Evolutionary conservation across 2,888 invertebrate species (phyloP), one percentile per base, ranked within the genome.

Genomic region (Matsumyia berberina): DNA sequence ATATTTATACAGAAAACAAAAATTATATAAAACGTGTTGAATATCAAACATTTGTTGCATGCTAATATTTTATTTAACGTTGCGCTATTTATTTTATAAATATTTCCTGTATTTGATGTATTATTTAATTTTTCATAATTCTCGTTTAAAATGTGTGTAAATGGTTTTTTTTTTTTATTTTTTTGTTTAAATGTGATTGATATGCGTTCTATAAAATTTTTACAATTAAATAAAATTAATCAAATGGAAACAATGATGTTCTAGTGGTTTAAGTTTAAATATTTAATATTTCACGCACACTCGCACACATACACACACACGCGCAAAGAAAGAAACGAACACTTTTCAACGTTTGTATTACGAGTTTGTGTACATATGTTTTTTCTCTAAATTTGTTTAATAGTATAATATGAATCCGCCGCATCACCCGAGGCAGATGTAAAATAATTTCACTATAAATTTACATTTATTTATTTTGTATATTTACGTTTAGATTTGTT

Each of bases 401-500:
- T 42, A 49, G 17, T 69, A 74, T 55, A 66, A 74, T 60, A 74
- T 66, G 31, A n/a, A 49, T 46, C 73, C 58, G 49, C 66, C 49
- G 15, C 24, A n/a, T 33, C 66, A 42, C 33, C 4, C 66, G 44
- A 19, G 31, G 24, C 67, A 74, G 74, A 44, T 62, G 7, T 67
- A 58, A 69, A 44, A 80, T 39, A 74, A 57, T 74, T 24, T 80
- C 49, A 62, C 74, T 80, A 74, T 69, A 15, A 74, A 67, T 74
- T 62, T 67, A 55, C 55, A 46, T 73, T 72, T 57, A 39, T 42
- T 5, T 77, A 17, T 62, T 53, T 55, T 64, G 33, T 78, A 69
- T 29, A 12, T 78, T 73, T 74, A 55, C 11, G 17, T 29, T 70
- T 69, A 24, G n/a, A 29, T 78, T 55, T 66, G 31, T 44, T 55